Evolutionary conservation across 2,888 invertebrate species (phyloP).

Genomic region (Cephus pulcher): DNA sequence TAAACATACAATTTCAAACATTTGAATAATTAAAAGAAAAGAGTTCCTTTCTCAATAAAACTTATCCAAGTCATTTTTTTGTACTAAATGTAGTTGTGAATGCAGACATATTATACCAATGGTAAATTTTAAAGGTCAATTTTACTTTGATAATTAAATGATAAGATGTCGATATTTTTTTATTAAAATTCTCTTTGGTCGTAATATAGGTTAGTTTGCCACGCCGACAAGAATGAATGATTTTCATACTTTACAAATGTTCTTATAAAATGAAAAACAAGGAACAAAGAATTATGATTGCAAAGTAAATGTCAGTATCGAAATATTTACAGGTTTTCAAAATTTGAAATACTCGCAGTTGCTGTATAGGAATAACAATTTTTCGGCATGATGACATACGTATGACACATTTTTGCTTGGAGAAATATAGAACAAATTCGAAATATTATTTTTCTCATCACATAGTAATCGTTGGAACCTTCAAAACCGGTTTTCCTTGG

Average conservation of each 20-base stretch:
- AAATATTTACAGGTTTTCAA: constrained; percentile 8
- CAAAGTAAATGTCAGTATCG: not conserved
- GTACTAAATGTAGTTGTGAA: not conserved
- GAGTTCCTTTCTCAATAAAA: not conserved
- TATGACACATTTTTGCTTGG: not conserved
- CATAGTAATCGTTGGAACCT: not conserved
- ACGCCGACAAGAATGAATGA: not conserved
- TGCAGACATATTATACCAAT: not conserved
- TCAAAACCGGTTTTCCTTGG: not conserved
- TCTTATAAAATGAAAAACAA: not conserved
- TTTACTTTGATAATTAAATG: not conserved
- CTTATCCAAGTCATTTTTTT: not conserved
- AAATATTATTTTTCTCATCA: not conserved
- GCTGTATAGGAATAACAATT: not conserved
- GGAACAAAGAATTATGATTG: not conserved
- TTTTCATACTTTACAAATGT: not conserved
- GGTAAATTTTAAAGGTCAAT: not conserved
- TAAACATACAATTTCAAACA: not conserved
- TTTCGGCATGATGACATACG: not conserved
- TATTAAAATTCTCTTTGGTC: not conserved
- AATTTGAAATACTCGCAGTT: not conserved
- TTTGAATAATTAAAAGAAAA: not conserved
- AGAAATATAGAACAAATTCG: not conserved
- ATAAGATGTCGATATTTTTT: not conserved
- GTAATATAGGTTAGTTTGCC: not conserved